These are phyloP conservation scores for Nycticryphes semicollaris DNA, from an alignment of 2,113 vertebrate genomes.

Conservation along the genomic window DNA sequence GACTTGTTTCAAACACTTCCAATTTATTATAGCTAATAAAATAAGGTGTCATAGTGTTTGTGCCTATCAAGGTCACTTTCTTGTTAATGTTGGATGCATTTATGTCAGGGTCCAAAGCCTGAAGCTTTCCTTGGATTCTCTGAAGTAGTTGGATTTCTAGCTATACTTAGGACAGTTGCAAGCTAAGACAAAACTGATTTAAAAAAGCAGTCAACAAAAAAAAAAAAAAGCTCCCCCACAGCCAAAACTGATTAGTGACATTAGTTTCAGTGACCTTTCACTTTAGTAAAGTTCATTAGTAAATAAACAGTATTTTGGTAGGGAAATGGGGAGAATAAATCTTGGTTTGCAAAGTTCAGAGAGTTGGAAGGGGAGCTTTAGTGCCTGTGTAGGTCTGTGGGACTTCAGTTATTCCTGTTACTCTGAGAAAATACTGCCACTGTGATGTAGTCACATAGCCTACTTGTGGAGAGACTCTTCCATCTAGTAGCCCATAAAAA, in stretches of 20 bases:
- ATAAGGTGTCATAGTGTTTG: neutral
- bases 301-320: neutral
- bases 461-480: neutral
- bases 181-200: neutral
- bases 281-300: neutral
- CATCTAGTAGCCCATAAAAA: neutral
- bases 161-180: neutral
- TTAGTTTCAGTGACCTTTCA: neutral
- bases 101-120: neutral
- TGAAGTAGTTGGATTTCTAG: neutral
- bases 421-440: neutral
- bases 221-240: neutral
- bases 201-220: accelerated
- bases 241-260: neutral
- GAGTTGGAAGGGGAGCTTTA: neutral
- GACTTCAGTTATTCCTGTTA: neutral
- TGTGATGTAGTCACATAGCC: neutral
- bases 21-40: neutral
- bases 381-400: neutral
- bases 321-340: neutral
- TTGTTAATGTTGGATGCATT: neutral
- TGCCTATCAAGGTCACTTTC: neutral
- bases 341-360: neutral
- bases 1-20: neutral
- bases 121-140: neutral